These are phyloP conservation scores for Orientallactaga bullata DNA, from an alignment of 2,113 vertebrate genomes.

Conservation along the genomic window DNA sequence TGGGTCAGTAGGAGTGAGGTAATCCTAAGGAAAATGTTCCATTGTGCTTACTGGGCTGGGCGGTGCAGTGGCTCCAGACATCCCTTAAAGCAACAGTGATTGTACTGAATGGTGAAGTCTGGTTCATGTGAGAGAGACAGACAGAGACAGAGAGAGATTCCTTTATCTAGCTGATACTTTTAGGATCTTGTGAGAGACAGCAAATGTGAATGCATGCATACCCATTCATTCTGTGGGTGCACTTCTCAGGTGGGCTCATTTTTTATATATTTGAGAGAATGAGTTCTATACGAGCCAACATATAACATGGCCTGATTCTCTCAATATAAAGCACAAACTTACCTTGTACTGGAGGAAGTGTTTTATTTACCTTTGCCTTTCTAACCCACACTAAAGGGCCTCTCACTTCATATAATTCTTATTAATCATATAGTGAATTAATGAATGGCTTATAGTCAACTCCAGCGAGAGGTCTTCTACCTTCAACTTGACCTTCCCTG, in stretches of 20 bases:
- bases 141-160: neutral
- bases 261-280: conserved; percentile 14
- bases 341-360: neutral
- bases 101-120: conserved; percentile 38
- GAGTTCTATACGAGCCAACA: neutral
- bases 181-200: conserved; percentile 4
- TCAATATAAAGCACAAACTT: conserved; percentile 29
- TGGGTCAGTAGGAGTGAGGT: conserved; percentile 83
- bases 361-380: conserved; percentile 49
- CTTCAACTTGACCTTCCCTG: neutral
- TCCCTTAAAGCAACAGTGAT: conserved; percentile 75
- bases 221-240: neutral
- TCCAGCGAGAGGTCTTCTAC: neutral
- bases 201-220: neutral
- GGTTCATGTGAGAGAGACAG: conserved; percentile 5
- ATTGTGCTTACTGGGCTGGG: conserved; percentile 76
- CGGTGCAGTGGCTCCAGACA: conserved; percentile 16
- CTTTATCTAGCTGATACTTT: conserved; percentile 52
- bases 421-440: neutral
- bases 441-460: neutral
- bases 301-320: neutral
- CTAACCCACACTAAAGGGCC: neutral
- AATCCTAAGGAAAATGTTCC: conserved; percentile 83
- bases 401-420: neutral
- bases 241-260: neutral